Evolutionary conservation across 2,888 invertebrate genomes (phyloP).

Genomic region (Nomada goodeniana): DNA sequence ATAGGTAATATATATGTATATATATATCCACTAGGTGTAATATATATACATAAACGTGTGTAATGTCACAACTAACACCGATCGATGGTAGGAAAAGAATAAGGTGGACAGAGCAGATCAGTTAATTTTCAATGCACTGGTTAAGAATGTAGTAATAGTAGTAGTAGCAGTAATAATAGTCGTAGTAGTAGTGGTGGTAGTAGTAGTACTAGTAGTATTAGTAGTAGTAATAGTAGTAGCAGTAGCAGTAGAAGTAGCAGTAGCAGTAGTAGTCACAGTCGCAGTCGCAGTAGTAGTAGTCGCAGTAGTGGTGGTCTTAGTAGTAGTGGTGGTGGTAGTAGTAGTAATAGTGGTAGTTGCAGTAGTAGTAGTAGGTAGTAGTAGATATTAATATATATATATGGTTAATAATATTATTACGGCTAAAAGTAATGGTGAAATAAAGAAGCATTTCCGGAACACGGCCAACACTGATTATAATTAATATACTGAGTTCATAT

Average conservation of each 20-base stretch:
- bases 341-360: slow-evolving; percentile 26
- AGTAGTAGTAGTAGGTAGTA: slow-evolving; percentile 48
- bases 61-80: slow-evolving; percentile 81
- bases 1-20: slow-evolving; percentile 47
- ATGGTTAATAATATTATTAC: slow-evolving; percentile 62
- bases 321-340: slow-evolving; percentile 51
- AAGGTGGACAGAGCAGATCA: slow-evolving; percentile 81
- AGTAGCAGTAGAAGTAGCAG: slow-evolving; percentile 37
- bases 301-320: slow-evolving; percentile 48
- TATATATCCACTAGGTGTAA: slow-evolving; percentile 26
- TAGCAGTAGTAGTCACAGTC: slow-evolving; percentile 45
- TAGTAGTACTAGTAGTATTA: slow-evolving; percentile 21
- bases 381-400: slow-evolving; percentile 51
- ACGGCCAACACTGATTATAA: slow-evolving; percentile 82
- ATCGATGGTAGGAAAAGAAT: slow-evolving; percentile 81
- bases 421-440: slow-evolving; percentile 73
- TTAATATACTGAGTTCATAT: slow-evolving; percentile 79
- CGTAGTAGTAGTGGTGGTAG: slow-evolving; percentile 24
- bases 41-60: slow-evolving; percentile 66
- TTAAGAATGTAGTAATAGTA: slow-evolving; percentile 67
- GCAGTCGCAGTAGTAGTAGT: slow-evolving; percentile 50
- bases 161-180: slow-evolving; percentile 47
- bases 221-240: slow-evolving; percentile 21
- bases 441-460: slow-evolving; percentile 82
- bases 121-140: slow-evolving; percentile 79